A percentile compares a stretch with the other conserved stretches of the same genome.
These are phyloP conservation scores for Drosophila kikkawai DNA, from an alignment of 1,140 invertebrate genomes.

Conservation along the genomic window DNA sequence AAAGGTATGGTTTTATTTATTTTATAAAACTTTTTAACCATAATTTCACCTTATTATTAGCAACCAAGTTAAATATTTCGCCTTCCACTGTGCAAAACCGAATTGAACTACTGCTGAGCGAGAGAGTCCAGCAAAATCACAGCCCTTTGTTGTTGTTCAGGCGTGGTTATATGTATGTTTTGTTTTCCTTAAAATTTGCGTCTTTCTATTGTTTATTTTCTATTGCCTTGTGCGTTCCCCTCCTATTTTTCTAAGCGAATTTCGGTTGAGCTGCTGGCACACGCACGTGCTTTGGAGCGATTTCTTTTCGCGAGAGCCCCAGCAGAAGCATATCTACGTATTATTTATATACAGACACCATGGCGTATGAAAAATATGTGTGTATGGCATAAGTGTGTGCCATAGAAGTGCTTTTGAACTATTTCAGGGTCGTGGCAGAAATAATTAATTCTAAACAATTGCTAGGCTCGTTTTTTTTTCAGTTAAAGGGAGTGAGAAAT, in stretches of 20 bases:
- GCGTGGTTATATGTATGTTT: slow-evolving; percentile 14
- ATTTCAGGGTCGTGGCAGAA: slow-evolving; percentile 63
- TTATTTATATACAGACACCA: slow-evolving; percentile 20
- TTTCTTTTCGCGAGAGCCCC: slow-evolving; percentile 28
- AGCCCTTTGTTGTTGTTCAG: slow-evolving; percentile 18
- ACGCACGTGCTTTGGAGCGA: slow-evolving; percentile 53
- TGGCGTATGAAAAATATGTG: slow-evolving; percentile 28
- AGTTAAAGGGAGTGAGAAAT: slow-evolving; percentile 1
- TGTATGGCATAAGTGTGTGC: slow-evolving; percentile 13
- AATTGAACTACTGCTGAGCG: neutral
- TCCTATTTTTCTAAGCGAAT: slow-evolving; percentile 23
- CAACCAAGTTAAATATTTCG: neutral
- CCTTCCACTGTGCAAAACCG: slow-evolving; percentile 3
- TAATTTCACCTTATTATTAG: no score
- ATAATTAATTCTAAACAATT: slow-evolving; percentile 36
- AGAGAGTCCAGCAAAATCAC: slow-evolving; percentile 3
- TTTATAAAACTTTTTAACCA: no score
- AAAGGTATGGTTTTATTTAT: no score
- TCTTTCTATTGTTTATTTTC: slow-evolving; percentile 46
- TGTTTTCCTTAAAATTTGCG: slow-evolving; percentile 45
- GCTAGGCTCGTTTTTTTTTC: slow-evolving; percentile 6
- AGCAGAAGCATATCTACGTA: slow-evolving; percentile 6
- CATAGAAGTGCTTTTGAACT: slow-evolving; percentile 69
- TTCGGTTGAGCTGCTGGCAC: slow-evolving; percentile 16
- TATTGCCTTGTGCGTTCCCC: slow-evolving; percentile 14